Evolutionary conservation across 2,888 invertebrate genomes (phyloP).

Genomic region (Stictocephala bisonia): DNA sequence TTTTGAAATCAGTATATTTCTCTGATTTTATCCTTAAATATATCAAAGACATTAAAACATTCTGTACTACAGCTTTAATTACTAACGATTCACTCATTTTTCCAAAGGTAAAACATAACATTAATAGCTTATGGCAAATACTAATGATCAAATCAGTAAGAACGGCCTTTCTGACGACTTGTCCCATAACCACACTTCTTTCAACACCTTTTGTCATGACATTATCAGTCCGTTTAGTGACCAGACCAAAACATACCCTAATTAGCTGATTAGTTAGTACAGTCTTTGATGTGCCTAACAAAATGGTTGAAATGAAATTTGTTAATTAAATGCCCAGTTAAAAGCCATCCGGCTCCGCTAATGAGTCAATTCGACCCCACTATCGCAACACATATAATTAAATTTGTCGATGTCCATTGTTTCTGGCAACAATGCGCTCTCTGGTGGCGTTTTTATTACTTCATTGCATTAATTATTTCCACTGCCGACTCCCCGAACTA

Average conservation of each 20-base stretch:
- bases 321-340: slow-evolving; percentile 18
- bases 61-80: no score
- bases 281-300: neutral
- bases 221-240: no score
- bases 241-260: neutral
- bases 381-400: slow-evolving; percentile 11
- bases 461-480: slow-evolving; percentile 32
- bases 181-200: no score
- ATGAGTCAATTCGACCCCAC: slow-evolving; percentile 17
- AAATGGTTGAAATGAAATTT: neutral
- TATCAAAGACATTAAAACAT: no score
- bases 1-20: no score
- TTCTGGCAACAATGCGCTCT: slow-evolving; percentile 15
- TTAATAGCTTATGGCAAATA: no score
- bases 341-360: slow-evolving; percentile 24
- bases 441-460: slow-evolving; percentile 18
- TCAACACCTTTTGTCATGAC: no score
- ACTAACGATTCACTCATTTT: no score
- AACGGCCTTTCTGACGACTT: no score
- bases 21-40: no score
- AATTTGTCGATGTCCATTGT: slow-evolving; percentile 28
- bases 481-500: slow-evolving; percentile 17
- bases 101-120: no score
- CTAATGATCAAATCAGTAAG: no score
- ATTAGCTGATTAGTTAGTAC: slow-evolving; percentile 25